Conservation (phyloP, 2,797 vertebrate genomes). For the Ciconia nigra region DNA sequence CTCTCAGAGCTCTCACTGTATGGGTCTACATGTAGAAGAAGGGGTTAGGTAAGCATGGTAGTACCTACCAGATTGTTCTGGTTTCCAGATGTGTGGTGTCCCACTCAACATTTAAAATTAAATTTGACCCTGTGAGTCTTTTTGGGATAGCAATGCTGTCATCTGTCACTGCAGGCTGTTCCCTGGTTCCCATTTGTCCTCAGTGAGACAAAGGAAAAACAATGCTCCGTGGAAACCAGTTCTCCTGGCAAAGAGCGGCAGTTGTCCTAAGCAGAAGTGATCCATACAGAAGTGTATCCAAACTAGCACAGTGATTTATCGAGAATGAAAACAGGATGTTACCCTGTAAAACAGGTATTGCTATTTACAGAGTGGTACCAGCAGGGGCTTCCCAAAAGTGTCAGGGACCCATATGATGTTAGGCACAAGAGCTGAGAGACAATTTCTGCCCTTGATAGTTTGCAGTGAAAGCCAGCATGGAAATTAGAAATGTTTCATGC, state of each 20-base stretch:
- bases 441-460: neutral
- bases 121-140: neutral
- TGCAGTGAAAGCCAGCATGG: neutral
- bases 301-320: neutral
- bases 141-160: neutral
- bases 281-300: neutral
- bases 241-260: neutral
- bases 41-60: neutral
- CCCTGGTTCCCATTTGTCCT: neutral
- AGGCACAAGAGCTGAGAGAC: neutral
- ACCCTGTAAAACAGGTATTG: neutral
- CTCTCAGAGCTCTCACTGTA: neutral
- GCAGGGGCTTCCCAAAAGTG: neutral
- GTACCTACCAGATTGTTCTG: neutral
- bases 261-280: neutral
- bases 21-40: neutral
- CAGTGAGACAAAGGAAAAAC: neutral
- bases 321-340: neutral
- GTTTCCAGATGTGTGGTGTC: neutral
- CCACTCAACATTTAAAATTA: neutral
- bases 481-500: neutral
- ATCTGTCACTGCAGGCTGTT: neutral
- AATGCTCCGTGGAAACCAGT: neutral
- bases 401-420: neutral
- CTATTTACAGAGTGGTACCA: neutral